A percentile compares a stretch with the other conserved stretches of the same genome.
phyloP scores from a whole-genome alignment of 2,797 vertebrate species.

The Mionectes olivaceus region DNA sequence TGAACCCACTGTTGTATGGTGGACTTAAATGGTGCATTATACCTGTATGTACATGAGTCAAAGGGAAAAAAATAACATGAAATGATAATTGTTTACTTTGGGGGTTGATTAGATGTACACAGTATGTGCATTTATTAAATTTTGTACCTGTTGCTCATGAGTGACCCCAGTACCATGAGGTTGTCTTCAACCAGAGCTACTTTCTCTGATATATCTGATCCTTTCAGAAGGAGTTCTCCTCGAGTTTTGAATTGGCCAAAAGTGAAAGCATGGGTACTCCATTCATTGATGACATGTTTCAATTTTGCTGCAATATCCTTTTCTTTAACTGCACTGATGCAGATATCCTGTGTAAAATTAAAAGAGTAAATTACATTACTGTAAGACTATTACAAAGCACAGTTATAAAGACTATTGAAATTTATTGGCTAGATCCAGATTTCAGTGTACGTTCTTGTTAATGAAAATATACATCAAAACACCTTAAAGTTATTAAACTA shows the following conservation, averaged over 20 bases:
- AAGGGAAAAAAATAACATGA: background rate
- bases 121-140: background rate
- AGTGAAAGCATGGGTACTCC: constrained; percentile 80
- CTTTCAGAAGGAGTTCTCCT: constrained; percentile 86
- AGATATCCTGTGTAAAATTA: constrained; percentile 81
- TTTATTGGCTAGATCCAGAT: background rate
- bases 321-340: constrained; percentile 87
- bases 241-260: constrained; percentile 84
- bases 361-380: background rate
- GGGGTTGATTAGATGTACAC: background rate
- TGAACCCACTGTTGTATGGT: constrained; percentile 87
- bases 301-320: constrained; percentile 88
- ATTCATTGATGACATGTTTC: constrained; percentile 82
- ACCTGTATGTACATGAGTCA: constrained; percentile 68
- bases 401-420: background rate
- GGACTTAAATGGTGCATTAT: constrained; percentile 84
- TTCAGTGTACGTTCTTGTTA: background rate
- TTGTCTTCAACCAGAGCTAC: constrained; percentile 86
- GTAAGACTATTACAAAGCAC: background rate
- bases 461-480: background rate
- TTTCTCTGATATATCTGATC: constrained; percentile 82
- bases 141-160: constrained; percentile 87
- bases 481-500: background rate
- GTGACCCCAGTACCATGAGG: constrained; percentile 84
- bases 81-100: background rate